Percentiles rank a stretch among this genome's conserved stretches.
These are phyloP conservation scores for Corvus hawaiiensis DNA, from an alignment of 2,113 vertebrate species.

Conservation along the genomic window DNA sequence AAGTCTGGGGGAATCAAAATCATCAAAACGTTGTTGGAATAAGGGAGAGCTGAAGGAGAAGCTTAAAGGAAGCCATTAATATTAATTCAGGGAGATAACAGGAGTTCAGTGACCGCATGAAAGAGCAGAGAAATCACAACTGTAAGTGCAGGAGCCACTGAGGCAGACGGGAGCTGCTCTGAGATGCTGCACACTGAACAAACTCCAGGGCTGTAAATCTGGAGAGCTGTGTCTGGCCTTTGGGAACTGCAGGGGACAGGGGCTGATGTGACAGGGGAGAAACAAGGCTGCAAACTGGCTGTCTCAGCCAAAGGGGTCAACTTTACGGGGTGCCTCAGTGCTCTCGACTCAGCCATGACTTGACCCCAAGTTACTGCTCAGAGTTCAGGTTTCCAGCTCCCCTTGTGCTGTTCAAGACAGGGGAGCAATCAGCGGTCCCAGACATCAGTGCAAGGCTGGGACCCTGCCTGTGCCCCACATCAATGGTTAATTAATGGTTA, in stretches of 20 bases:
- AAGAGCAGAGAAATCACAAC: not conserved
- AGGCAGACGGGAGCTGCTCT: not conserved
- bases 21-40: not conserved
- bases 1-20: not conserved
- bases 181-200: not conserved
- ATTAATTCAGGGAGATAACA: conserved; percentile 10
- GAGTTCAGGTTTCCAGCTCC: not conserved
- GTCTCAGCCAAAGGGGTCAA: not conserved
- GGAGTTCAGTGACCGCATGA: not conserved
- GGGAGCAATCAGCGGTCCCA: not conserved
- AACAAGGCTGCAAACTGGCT: not conserved
- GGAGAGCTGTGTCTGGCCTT: not conserved
- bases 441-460: not conserved
- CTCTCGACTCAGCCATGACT: not conserved
- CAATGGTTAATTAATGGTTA: not conserved
- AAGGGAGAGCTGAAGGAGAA: not conserved
- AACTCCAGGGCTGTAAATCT: not conserved
- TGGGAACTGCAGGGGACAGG: not conserved
- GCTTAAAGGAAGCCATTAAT: conserved; percentile 8
- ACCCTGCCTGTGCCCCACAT: not conserved
- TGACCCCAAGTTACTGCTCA: not conserved
- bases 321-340: rapidly evolving
- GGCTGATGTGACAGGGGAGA: not conserved
- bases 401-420: rapidly evolving
- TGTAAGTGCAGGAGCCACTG: not conserved